Evolutionary conservation across 2,888 invertebrate species (phyloP), one percentile per base, ranked within the genome.

Genomic region (Acanthosoma haemorrhoidale): DNA sequence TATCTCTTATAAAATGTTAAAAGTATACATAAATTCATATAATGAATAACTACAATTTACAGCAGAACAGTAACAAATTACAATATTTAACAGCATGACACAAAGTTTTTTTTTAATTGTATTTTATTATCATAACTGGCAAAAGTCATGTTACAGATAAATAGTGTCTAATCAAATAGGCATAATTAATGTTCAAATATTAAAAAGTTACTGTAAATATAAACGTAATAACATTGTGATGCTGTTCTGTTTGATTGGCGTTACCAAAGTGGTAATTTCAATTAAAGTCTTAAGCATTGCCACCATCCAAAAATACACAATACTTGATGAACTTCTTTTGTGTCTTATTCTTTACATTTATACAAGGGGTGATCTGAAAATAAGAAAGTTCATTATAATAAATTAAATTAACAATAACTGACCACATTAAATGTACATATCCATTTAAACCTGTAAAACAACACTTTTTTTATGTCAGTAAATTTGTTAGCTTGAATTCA

Each of bases 1-100:
- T 43, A 64, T 64, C 43, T 64, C 64, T 64, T 64, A 64, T 64
- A 64, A 64, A 64, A 64, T 41, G 38, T 64, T 64, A 64, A 64
- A 39, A 64, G 61, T 64, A 64, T 64, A 64, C 41, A 41, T 38
- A 64, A 64, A 64, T 36, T 64, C 64, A 64, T 64, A 64, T 31
- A 64, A 64, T 43, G 38, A 64, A 64, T 36, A 61, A 34, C 61
- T 61, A 61, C 61, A 61, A 61, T 32, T 32, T 61, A 61, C 36
- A 61, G 36, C 61, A 60, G 34, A 60, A 60, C 34, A 36, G 61
- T 61, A 61, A 61, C 21, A 38, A 21, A 34, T 31, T 61, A 31
- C 61, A 61, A 36, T 16, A 59, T 32, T 38, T 61, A 36, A 61
- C 36, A 36, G 61, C 61, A 61, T 36, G 32, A 61, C 18, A 61